Base-by-base conservation (phyloP, 2,113 vertebrate species). In the Ia io region DNA sequence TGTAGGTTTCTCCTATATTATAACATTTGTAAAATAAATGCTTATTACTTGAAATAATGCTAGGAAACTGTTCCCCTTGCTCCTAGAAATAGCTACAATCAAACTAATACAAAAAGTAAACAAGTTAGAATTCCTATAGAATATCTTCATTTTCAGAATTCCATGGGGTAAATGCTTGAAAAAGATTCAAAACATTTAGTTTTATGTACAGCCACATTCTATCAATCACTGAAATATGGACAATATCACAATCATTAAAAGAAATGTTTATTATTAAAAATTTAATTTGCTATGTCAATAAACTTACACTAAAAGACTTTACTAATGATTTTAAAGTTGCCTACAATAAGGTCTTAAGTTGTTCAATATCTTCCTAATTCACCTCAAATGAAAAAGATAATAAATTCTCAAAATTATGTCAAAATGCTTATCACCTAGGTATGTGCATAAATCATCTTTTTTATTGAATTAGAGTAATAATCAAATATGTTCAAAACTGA, bases 21-120 rank as follows among this genome's bases (percentile, higher is more conserved):
- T 56, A 53, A 56, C 2, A 87, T 23, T 47, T 49, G 18, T 37
- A 84, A 86, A 59, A 89, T 79, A 82, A 71, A 85, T 74, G 69
- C 53, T 18, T 88, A 84, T 40, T n/a, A 71, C 71, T 25, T 73
- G 22, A 97, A 96, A 78, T 78, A 86, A 76, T 96, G 14, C 8
- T 69, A 85, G 74, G 10, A 78, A 92, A 73, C 42, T 85, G 11
- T 74, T 32, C 9, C 14, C 18, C 7, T 67, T 51, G 5, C 59
- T 67, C 16, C 17, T 61, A 85, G 37, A 71, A 89, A 89, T 20
- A 88, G 44, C 35, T 89, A 69, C 3, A 67, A 44, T 1, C 40
- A 91, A 80, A 88, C 82, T 51, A 69, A 78, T 51, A 37, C 3
- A 65, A 84, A 61, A 92, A 83, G 8, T 44, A 76, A 74, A n/a